These are phyloP conservation scores for Cladopsammia gracilis DNA, from an alignment of 64 coral and sea anemone genomes.

Conservation along the genomic window DNA sequence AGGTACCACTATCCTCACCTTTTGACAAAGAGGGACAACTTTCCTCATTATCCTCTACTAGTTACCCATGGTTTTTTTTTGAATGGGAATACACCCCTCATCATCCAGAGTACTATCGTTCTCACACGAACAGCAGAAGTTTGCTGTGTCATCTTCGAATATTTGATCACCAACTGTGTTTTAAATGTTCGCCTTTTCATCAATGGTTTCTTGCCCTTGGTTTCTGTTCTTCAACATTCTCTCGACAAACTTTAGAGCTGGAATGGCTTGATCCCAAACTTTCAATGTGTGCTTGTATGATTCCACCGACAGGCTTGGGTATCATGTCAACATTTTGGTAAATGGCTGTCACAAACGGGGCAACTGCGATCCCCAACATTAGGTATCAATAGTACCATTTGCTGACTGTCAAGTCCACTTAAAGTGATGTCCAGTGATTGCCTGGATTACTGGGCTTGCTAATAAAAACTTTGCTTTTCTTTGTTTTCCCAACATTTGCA, in stretches of 20 bases:
- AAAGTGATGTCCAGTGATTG: conserved; percentile 58
- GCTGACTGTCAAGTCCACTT: conserved; percentile 38
- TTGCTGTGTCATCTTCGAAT: no score
- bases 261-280: background rate
- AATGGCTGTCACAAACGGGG: conserved; percentile 42
- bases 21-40: no score
- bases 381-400: conserved; percentile 74
- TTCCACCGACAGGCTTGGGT: background rate
- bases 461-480: conserved; percentile 20
- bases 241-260: background rate
- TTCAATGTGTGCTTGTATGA: background rate
- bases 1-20: no score
- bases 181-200: no score
- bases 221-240: no score
- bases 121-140: no score
- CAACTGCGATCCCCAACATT: conserved; percentile 37
- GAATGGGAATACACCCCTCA: no score
- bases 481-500: conserved; percentile 52
- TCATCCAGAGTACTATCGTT: no score
- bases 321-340: background rate
- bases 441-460: conserved; percentile 22
- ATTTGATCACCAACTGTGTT: no score
- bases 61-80: no score
- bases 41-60: no score
- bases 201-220: no score